A percentile compares a stretch with the other conserved stretches of the same genome.
Conservation (phyloP, 2,888 invertebrate species). For the Cryptus armator region DNA sequence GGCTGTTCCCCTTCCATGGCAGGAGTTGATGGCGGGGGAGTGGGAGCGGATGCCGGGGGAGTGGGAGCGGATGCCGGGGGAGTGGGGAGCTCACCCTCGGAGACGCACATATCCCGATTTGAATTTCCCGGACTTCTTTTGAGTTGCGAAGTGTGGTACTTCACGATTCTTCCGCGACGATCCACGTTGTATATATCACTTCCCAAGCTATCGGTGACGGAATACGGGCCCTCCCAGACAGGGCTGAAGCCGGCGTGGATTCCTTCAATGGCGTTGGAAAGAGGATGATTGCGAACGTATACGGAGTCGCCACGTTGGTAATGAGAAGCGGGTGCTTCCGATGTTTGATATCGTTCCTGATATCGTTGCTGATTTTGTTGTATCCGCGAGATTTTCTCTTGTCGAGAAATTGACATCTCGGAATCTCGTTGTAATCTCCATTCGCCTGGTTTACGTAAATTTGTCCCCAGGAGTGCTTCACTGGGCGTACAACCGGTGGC, state of each 20-base stretch:
- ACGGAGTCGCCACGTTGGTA: not conserved
- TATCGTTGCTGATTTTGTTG: not conserved
- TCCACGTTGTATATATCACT: not conserved
- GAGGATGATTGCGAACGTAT: not conserved
- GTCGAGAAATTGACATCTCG: too few species aligned
- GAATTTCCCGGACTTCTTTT: too few species aligned
- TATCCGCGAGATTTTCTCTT: not conserved
- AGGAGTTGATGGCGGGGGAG: too few species aligned
- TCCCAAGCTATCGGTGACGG: not conserved
- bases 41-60: too few species aligned
- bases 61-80: too few species aligned
- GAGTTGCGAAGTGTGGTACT: too few species aligned
- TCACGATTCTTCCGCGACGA: too few species aligned
- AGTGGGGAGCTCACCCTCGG: too few species aligned
- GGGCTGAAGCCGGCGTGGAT: slow-evolving; percentile 11
- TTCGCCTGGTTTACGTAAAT: not conserved
- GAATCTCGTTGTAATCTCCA: not conserved
- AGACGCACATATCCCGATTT: too few species aligned
- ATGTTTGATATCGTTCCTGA: not conserved
- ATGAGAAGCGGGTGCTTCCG: too few species aligned
- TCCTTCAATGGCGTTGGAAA: not conserved
- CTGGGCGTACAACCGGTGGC: slow-evolving; percentile 15
- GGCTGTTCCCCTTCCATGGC: too few species aligned
- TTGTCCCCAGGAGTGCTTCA: not conserved
- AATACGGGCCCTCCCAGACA: not conserved